These are phyloP conservation scores for Incurvaria masculella DNA, from an alignment of 2,888 invertebrate genomes.

Conservation along the genomic window DNA sequence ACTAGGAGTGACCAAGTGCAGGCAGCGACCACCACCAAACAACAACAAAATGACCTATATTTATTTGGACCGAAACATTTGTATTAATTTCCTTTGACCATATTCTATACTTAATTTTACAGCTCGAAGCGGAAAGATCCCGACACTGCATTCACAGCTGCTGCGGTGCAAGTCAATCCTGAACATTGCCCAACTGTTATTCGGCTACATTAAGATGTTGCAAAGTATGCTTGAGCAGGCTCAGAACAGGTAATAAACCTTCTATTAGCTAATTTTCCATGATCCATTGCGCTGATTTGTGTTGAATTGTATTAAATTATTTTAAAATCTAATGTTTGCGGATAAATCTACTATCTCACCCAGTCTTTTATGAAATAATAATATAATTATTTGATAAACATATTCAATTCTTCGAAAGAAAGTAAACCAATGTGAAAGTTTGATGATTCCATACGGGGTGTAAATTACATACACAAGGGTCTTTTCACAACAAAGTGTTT, in stretches of 20 bases:
- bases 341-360: background rate
- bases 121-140: conserved; percentile 47
- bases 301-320: background rate
- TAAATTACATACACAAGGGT: too few species aligned
- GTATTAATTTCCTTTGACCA: background rate
- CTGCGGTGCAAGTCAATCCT: conserved; percentile 38
- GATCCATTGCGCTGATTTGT: background rate
- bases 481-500: too few species aligned
- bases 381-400: background rate
- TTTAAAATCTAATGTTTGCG: background rate
- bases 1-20: too few species aligned
- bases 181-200: conserved; percentile 40
- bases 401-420: too few species aligned
- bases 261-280: background rate
- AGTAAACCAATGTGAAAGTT: too few species aligned
- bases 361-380: background rate
- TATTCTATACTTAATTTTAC: conserved; percentile 21
- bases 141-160: conserved; percentile 33
- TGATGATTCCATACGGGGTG: too few species aligned
- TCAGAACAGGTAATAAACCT: conserved; percentile 21
- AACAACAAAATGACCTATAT: background rate
- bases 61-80: background rate
- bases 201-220: conserved; percentile 31
- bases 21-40: too few species aligned
- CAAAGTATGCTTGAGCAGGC: conserved; percentile 21